Evolutionary conservation across 2,888 invertebrate genomes (phyloP), one percentile per base, ranked within the genome.

Genomic region (Sycophila texana): DNA sequence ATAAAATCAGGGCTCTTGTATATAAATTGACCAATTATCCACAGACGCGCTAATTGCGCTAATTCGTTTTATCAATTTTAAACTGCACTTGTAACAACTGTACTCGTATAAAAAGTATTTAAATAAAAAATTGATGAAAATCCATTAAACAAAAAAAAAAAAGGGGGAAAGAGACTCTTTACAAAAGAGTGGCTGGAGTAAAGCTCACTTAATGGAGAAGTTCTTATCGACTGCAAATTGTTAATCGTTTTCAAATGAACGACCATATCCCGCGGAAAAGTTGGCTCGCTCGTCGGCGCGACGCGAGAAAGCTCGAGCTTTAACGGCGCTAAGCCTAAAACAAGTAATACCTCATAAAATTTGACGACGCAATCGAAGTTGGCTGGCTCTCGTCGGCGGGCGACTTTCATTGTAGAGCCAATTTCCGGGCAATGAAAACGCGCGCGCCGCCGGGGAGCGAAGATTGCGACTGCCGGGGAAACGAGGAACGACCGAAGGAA

Each of bases 281-380:
- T 75, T 67, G 20, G 68, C 57, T 57, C n/a, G n/a, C 58, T 55
- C 53, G 39, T 0, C 4, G 20, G 49, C 73, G 18, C 22, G n/a
- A 1, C 20, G 49, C 47, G 57, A 53, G n/a, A 57, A 70, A 63
- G 61, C 70, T 61, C 55, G 20, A 61, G n/a, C 16, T 61, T 77
- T 72, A 77, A 77, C 61, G 67, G 67, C 67, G 77, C 77, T 77
- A 73, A 77, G 77, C 49, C 77, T 77, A 77, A 77, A 77, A 77
- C 77, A 77, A 77, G 77, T 77, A 77, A 73, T 77, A 68, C 67
- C 77, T 77, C 77, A 61, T 77, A 77, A 77, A 77, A 77, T 77
- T 77, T 77, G 66, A 77, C 77, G 77, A 77, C 67, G 77, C 72
- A 66, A 77, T 77, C 77, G 71, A 72, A 77, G 66, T 77, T 77